Conservation (phyloP, 30 jellyfish, hydroid and myxozoan genomes). For the Aurelia aurita complex sp. Pacific region DNA sequence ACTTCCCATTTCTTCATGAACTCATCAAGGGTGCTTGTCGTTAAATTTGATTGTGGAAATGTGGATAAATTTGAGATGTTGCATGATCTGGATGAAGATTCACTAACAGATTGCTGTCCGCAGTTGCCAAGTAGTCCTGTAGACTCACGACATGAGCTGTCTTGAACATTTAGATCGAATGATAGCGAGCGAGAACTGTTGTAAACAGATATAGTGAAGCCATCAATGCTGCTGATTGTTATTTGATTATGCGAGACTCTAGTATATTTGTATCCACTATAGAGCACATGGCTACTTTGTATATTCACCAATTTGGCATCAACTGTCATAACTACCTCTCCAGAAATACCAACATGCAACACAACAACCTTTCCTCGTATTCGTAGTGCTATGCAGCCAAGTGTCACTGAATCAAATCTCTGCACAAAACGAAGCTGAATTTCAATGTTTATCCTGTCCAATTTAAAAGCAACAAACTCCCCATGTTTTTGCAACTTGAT, state of each 20-base stretch:
- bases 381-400: slow-evolving; percentile 33
- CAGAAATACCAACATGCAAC: slow-evolving; percentile 39
- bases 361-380: slow-evolving; percentile 3
- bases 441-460: neutral
- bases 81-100: neutral
- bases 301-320: slow-evolving; percentile 5
- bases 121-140: slow-evolving; percentile 44
- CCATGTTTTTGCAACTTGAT: slow-evolving; percentile 19
- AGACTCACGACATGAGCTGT: slow-evolving; percentile 5
- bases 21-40: neutral
- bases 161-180: neutral
- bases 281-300: neutral
- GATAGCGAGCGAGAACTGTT: slow-evolving; percentile 39
- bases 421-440: slow-evolving; percentile 34
- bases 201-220: slow-evolving; percentile 19
- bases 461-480: slow-evolving; percentile 21
- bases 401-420: slow-evolving; percentile 14
- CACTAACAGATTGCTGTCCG: neutral
- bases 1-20: slow-evolving; percentile 16
- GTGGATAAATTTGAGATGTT: slow-evolving; percentile 21
- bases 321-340: slow-evolving; percentile 1
- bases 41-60: neutral
- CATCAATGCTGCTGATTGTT: neutral
- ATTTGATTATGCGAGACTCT: slow-evolving; percentile 25
- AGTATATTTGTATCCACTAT: slow-evolving; percentile 6